Percentiles rank a stretch among this genome's conserved stretches.
These are phyloP conservation scores for Chromobotia macracanthus DNA, from an alignment of 2,797 vertebrate species.

Conservation along the genomic window DNA sequence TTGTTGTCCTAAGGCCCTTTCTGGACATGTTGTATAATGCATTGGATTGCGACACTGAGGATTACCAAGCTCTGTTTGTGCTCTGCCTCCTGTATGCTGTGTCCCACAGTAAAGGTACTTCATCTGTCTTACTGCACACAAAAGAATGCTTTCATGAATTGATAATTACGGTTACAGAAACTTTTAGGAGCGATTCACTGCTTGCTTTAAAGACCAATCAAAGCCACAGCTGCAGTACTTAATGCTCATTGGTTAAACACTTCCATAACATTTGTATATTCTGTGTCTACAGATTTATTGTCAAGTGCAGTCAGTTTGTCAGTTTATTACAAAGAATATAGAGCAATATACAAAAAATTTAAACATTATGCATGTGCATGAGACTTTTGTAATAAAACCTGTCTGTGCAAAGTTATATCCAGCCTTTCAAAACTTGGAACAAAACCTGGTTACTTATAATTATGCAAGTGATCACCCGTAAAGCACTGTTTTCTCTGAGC, in stretches of 20 bases:
- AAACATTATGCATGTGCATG: neutral
- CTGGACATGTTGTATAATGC: conserved; percentile 96
- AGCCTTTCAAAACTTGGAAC: neutral
- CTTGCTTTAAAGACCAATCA: no score
- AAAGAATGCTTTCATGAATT: neutral
- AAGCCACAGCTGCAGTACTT: no score
- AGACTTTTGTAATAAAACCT: neutral
- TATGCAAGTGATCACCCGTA: neutral
- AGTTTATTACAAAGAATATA: no score
- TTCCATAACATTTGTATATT: no score
- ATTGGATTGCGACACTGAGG: conserved; percentile 86
- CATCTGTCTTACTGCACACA: neutral
- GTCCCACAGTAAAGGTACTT: conserved; percentile 92
- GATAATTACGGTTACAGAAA: no score
- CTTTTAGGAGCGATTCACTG: no score
- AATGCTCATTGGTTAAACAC: no score
- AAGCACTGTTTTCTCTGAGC: neutral
- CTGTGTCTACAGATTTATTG: no score
- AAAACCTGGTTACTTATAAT: neutral
- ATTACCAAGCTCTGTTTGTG: conserved; percentile 95
- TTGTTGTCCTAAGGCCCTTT: conserved; percentile 82
- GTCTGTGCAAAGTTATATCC: neutral
- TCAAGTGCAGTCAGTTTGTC: no score
- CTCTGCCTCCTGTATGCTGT: conserved; percentile 95
- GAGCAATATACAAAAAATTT: no score